Evolutionary conservation across 2,888 invertebrate genomes (phyloP), one percentile per base, ranked within the genome.

Genomic region (Lochmaea capreae): DNA sequence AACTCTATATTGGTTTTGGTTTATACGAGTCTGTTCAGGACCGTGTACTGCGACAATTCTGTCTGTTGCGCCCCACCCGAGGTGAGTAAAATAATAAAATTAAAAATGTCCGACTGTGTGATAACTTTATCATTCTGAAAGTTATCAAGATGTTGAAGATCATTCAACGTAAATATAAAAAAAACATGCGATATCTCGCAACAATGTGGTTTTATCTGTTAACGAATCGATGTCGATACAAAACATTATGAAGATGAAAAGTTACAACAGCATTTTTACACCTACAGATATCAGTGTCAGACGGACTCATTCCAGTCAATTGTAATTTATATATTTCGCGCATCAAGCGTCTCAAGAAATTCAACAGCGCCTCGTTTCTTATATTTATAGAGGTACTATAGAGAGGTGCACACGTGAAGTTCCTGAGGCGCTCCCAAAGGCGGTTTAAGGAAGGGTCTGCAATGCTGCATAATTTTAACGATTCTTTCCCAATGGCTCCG

Each of bases 291-390:
- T 26, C 58, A 58, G 22, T 58, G 11, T 22, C 58, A 57, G 11
- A 16, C 12, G 10, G 12, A 18, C 26, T 22, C 18, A 58, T 58
- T 22, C 11, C 26, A 58, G 58, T 58, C 58, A 26, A 18, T 26
- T 18, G 57, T 16, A 57, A 22, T 57, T 57, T 39, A 39, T 39
- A 39, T 57, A 57, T 57, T 57, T 57, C 22, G 57, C 57, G 58
- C 58, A 58, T 58, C 58, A 26, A 49, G 58, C 11, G 22, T 58
- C 22, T 58, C 18, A 58, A 58, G 58, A 58, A 58, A 58, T 26
- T 58, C 26, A 58, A 58, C 58, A 26, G 22, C 58, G 26, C 12
- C 26, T 58, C 26, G 58, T 58, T 12, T 11, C 26, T 58, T 14
- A 58, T 58, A 58, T 58, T 58, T 58, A 22, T 58, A 26, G 57